Evolutionary conservation across 2,797 vertebrate genomes (phyloP).

Genomic region (Poecilia velifera): DNA sequence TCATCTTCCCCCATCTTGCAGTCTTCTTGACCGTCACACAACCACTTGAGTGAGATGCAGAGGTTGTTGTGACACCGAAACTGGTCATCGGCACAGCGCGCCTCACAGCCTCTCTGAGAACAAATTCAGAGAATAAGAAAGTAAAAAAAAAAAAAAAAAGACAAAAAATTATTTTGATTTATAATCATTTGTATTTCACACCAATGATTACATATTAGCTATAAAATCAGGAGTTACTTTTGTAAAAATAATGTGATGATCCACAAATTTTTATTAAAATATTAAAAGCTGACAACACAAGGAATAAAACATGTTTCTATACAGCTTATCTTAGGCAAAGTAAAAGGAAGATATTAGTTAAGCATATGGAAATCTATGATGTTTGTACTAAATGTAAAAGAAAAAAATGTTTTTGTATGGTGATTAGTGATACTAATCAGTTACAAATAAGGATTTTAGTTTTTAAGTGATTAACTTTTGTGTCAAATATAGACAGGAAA

Average conservation of each 20-base stretch:
- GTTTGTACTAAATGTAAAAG: neutral
- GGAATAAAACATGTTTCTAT: neutral
- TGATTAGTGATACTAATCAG: neutral
- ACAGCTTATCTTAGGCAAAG: neutral
- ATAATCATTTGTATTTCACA: neutral
- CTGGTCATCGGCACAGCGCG: constrained; percentile 91
- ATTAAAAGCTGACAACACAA: neutral
- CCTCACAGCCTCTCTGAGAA: constrained; percentile 92
- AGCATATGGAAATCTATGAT: neutral
- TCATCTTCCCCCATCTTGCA: constrained; percentile 96
- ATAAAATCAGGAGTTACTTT: neutral
- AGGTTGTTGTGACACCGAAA: constrained; percentile 94
- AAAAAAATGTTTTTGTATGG: neutral
- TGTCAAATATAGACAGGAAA: neutral
- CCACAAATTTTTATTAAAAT: neutral
- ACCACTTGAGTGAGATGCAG: constrained; percentile 93
- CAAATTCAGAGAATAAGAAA: neutral
- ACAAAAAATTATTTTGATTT: neutral
- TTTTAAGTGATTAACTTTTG: neutral
- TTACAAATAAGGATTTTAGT: neutral
- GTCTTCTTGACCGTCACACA: constrained; percentile 95
- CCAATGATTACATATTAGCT: neutral
- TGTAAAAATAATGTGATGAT: neutral
- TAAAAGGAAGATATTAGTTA: neutral
- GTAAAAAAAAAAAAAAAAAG: no score